Base-by-base conservation (phyloP, 2,113 vertebrate genomes). In the Ophthalmotilapia sp. region DNA sequence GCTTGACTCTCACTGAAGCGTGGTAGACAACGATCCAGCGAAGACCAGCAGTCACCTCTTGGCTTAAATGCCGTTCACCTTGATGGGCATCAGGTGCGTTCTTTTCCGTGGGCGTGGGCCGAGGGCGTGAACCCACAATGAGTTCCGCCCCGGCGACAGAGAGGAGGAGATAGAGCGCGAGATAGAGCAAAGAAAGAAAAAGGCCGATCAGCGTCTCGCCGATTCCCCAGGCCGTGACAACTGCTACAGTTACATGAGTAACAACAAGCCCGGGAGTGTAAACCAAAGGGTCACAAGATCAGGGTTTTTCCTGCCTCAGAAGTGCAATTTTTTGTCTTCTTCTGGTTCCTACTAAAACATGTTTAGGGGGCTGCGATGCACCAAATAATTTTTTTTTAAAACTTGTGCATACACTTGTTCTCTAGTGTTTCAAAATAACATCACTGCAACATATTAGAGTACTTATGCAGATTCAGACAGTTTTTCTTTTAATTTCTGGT, bases 61-160 rank as follows among this genome's bases (percentile, higher is more conserved):
- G 26, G 26, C 26, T 29, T 29, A 29, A 29, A 29, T 2, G 26
- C 26, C 26, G 26, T 29, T 29, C 26, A 29, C 26, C 4, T 29
- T 29, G 26, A 29, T 29, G 26, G 26, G 26, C 26, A 29, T 29
- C 26, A 29, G 26, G 26, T 29, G 4, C 4, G 26, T 29, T 49
- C 45, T 17, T 17, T 49, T 49, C 15, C 0, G 15, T 47, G 45
- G 45, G 7, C 7, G 45, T 17, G 45, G 45, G 3, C 8, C 21
- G 21, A 21, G 21, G 21, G 21, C 21, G 3, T 51, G 19, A n/a
- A 53, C 49, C 9, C 19, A n/a, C 5, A 53, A 53, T 53, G 49
- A 53, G 5, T 10, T n/a, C 49, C 0, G 0, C 49, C 5, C 5
- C 3, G 1, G 17, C 17, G 5, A 51, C 49, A 51, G 49, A 51